Evolutionary conservation across 1,140 invertebrate species (phyloP), one percentile per base, ranked within the genome.

Genomic region (Drusus annulatus): DNA sequence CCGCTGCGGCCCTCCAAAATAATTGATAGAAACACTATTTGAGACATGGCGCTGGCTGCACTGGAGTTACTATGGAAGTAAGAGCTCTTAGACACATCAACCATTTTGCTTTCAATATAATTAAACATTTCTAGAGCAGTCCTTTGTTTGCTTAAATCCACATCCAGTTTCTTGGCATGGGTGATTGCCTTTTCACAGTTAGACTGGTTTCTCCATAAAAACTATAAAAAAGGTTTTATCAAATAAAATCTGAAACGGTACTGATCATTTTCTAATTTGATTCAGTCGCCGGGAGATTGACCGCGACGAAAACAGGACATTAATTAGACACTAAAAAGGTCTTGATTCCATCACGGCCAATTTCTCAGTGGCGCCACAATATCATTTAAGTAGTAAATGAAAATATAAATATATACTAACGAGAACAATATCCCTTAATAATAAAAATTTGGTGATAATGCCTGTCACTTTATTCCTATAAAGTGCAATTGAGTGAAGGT

Each of bases 1-100:
- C 90, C 89, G 68, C 86, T 75, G 58, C 86, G 87, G n/a, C 89
- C 88, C 76, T 90, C 90, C 6, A 90, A 81, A 19, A 93, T 79
- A 6, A 92, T 82, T 6, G 85, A 85, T 87, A 94, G 90, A 2
- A 90, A 86, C 2, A 93, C 84, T 10, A 92, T 86, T 84, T 93
- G 91, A 68, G 87, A 91, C n/a, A 87, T 85, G 6, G 90, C 85
- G 65, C 91, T 91, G 0, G 86, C 88, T 15, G 84, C 78, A 1
- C 88, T 89, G 0, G 88, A 88, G 2, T 76, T 7, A n/a, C 81
- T 83, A 79, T 93, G 92, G 54, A 84, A 86, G 2, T 60, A 36
- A 0, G 76, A 28, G 4, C 85, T 76, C 79, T 84, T 58, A 4
- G 80, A 63, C 76, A 90, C 80, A 6, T 81, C 77, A 0, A 79